Base-by-base conservation (phyloP, 2,888 invertebrate genomes). In the Hyalella azteca region DNA sequence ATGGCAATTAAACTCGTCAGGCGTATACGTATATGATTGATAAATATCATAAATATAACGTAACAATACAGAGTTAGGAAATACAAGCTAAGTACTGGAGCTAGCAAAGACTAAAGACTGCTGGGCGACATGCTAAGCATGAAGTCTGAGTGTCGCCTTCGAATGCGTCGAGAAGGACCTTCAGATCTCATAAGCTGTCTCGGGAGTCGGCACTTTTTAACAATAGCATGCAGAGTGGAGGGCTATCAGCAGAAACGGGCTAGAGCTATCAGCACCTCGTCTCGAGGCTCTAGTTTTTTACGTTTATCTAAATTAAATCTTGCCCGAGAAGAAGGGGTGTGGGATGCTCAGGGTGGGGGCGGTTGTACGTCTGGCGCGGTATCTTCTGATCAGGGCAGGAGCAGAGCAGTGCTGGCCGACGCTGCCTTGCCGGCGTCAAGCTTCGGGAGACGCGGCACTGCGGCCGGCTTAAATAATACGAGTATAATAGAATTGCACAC, bases 201-300 rank as follows among this genome's bases (percentile, higher is more conserved):
- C 66, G 36, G 36, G 66, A 66, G 66, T 66, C 36, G 66, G 36
- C 66, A 36, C 66, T 66, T 66, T 66, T 66, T 66, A 66, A 66
- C 66, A 66, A 66, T 66, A 66, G 66, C 66, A 66, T 66, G 66
- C 66, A 66, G 66, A 66, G 66, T 66, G 66, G 32, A 66, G 36
- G 66, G 66, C 66, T 66, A 66, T 66, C 66, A 66, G 66, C 66
- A 66, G 66, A 66, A 66, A 66, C 66, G 66, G 66, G 66, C 66
- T 66, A 66, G 66, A 66, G 66, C 66, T 66, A 66, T 66, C 66
- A 66, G 66, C 66, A 66, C 66, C 66, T 66, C 66, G 66, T 66
- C 66, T 66, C 66, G 66, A 36, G 66, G 66, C 66, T 66, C 66
- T 66, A 66, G 66, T 66, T 66, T 66, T 66, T 66, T 66, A 66